phyloP scores from a whole-genome alignment of 1,140 invertebrate genomes.

The Drosophila lini region DNA sequence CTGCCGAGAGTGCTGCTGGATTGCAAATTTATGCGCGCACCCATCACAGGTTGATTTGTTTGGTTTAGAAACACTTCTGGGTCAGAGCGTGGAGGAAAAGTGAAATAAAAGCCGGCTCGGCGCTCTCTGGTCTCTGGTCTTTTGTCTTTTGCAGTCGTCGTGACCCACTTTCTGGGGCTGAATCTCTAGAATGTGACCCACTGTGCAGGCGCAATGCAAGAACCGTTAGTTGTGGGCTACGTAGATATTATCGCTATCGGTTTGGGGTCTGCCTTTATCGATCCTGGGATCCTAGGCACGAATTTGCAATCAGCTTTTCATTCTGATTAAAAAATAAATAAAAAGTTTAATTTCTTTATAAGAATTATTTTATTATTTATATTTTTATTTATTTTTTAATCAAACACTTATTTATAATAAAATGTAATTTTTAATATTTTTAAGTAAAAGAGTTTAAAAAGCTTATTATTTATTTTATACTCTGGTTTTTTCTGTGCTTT shows the following conservation, averaged over 20 bases:
- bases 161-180: constrained; percentile 28
- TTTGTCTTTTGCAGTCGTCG: constrained; percentile 27
- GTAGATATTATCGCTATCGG: background rate
- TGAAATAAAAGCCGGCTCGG: constrained; percentile 43
- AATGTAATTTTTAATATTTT: too few species aligned
- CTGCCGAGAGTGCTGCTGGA: background rate
- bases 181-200: constrained; percentile 42
- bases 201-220: constrained; percentile 18
- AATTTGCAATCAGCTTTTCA: background rate
- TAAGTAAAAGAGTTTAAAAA: too few species aligned
- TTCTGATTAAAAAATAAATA: background rate
- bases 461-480: too few species aligned
- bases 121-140: constrained; percentile 4
- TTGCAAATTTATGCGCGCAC: constrained; percentile 63
- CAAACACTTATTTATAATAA: too few species aligned
- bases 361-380: too few species aligned
- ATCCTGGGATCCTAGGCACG: background rate
- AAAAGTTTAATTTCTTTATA: background rate
- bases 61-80: constrained; percentile 61
- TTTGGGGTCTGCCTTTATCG: background rate
- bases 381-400: too few species aligned
- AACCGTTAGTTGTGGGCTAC: background rate
- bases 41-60: constrained; percentile 61
- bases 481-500: too few species aligned
- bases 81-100: constrained; percentile 63